Base-by-base conservation (phyloP, 2,113 vertebrate species). In the Castor canadensis region DNA sequence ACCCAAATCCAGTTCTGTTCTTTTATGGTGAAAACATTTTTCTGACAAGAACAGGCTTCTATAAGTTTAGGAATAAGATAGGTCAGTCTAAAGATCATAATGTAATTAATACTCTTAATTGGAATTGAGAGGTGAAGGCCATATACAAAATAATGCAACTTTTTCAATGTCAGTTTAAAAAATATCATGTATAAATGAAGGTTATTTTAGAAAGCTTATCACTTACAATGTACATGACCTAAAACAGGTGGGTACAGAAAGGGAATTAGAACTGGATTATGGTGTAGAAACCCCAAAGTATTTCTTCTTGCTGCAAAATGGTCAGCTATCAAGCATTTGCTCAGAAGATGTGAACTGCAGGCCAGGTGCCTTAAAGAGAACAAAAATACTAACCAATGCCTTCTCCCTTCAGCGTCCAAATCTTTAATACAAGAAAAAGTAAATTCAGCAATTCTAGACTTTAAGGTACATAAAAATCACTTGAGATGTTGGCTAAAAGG, bases 121-220 rank as follows among this genome's bases (percentile, higher is more conserved):
- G 66, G n/a, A 96, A 95, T 49, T 32, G 11, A 45, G 40, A 95
- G 69, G 30, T 71, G 5, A 96, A 56, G 69, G 35, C 12, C 26
- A 62, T 9, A 71, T 71, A n/a, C n/a, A n/a, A n/a, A 72, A 32
- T 66, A 84, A 80, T 66, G 32, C 30, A 96, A 72, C 28, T 67
- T 86, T 72, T 84, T 88, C 45, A 58, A 49, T 79, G 15, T 77
- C 35, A 85, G 17, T 82, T 94, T 94, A 47, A 80, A 87, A 96
- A 72, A 47, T 30, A 64, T 11, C 54, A 49, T 12, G 9, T 77
- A 79, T n/a, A 82, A 93, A 69, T 71, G 12, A 64, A 75, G 49
- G 40, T 35, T 66, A 66, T 80, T 92, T 92, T 79, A 81, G 87
- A 85, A 96, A 97, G 49, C n/a, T 89, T 95, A 45, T 47, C 13